phyloP scores from a whole-genome alignment of 2,888 invertebrate species.

The Nomada fabriciana region DNA sequence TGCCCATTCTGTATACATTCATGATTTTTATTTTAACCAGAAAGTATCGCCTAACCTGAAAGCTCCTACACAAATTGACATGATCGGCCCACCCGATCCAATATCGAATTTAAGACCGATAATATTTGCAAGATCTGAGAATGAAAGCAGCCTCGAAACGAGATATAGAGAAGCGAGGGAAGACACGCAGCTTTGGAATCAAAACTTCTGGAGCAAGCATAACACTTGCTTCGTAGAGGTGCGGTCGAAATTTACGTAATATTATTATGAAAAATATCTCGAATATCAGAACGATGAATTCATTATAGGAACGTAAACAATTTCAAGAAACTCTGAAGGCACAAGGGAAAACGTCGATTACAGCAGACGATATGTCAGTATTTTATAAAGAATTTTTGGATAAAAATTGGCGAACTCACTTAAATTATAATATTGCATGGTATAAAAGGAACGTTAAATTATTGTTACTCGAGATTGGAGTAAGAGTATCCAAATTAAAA shows the following conservation, averaged over 20 bases:
- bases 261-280: neutral
- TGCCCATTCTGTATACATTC: neutral
- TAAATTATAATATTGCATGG: slow-evolving; percentile 93
- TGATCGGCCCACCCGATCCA: slow-evolving; percentile 92
- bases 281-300: slow-evolving; percentile 60
- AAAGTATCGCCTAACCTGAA: slow-evolving; percentile 50
- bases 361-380: slow-evolving; percentile 94
- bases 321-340: slow-evolving; percentile 79
- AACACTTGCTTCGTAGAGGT: slow-evolving; percentile 91
- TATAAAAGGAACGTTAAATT: slow-evolving; percentile 91
- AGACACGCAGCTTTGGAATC: slow-evolving; percentile 93
- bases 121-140: slow-evolving; percentile 87
- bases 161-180: slow-evolving; percentile 88
- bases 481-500: slow-evolving; percentile 82
- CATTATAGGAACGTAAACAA: slow-evolving; percentile 83
- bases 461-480: slow-evolving; percentile 87
- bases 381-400: slow-evolving; percentile 95
- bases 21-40: slow-evolving; percentile 38
- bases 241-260: slow-evolving; percentile 42
- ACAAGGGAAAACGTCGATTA: slow-evolving; percentile 85
- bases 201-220: slow-evolving; percentile 93
- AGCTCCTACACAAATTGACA: slow-evolving; percentile 39
- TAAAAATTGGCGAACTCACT: slow-evolving; percentile 91
- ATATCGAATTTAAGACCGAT: slow-evolving; percentile 92
- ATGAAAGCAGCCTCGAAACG: slow-evolving; percentile 89